A percentile compares a stretch with the other conserved stretches of the same genome.
phyloP scores from a whole-genome alignment of 2,113 vertebrate genomes.

The Sialia sialis region DNA sequence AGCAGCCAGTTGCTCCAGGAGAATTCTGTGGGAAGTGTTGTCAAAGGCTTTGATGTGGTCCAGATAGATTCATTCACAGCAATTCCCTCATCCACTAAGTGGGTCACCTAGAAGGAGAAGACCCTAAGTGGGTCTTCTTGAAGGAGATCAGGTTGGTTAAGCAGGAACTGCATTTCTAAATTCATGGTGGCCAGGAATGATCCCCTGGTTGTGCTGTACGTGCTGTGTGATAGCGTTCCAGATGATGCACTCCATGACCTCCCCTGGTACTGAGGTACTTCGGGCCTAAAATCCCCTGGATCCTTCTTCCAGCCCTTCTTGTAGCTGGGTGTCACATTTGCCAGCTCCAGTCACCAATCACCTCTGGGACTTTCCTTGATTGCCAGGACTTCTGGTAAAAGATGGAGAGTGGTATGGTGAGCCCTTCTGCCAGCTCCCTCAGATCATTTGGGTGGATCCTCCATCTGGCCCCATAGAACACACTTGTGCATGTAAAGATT shows the following conservation, averaged over 20 bases:
- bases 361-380: neutral
- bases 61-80: neutral
- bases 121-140: neutral
- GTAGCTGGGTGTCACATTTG: neutral
- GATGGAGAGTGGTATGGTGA: neutral
- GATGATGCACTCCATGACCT: neutral
- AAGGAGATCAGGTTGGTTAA: neutral
- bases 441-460: neutral
- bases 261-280: neutral
- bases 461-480: too few relatives aligned
- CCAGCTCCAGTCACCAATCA: fast-evolving
- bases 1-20: neutral
- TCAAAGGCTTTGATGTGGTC: neutral
- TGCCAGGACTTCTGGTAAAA: neutral
- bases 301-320: neutral
- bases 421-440: neutral
- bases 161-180: neutral
- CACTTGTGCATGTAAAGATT: neutral
- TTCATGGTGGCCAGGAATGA: neutral
- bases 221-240: fast-evolving
- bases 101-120: neutral
- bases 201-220: neutral
- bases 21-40: neutral
- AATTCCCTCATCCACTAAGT: neutral
- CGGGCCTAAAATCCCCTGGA: neutral